These are phyloP conservation scores for Gisinianus flammeolus DNA, from an alignment of 2,888 invertebrate genomes.

Conservation along the genomic window DNA sequence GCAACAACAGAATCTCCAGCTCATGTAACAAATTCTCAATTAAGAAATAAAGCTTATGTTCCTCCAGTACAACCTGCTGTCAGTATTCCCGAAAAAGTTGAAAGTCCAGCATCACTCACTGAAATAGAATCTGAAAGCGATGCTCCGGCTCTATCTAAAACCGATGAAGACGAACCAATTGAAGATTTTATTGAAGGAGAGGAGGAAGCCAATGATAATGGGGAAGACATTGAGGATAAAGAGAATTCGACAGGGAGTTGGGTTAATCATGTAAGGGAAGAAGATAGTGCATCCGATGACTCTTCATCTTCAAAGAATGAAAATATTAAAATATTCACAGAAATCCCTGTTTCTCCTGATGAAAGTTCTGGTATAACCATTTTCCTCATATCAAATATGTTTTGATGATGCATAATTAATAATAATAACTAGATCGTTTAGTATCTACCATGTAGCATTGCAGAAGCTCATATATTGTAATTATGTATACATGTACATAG, in stretches of 20 bases:
- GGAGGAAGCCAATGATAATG: constrained; percentile 5
- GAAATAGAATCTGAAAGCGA: constrained; percentile 29
- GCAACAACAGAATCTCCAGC: constrained; percentile 18
- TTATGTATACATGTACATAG: constrained; percentile 9
- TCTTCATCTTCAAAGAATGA: constrained; percentile 31
- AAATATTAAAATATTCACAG: constrained; percentile 33
- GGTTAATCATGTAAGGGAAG: constrained; percentile 4
- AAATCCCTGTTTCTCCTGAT: constrained; percentile 36
- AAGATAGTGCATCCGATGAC: constrained; percentile 40
- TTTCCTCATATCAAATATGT: background rate
- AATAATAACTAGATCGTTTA: too few species aligned
- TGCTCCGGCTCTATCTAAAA: constrained; percentile 30
- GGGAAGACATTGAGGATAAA: constrained; percentile 35
- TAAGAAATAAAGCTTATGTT: background rate
- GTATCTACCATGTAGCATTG: background rate
- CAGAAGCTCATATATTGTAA: background rate
- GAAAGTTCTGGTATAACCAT: constrained; percentile 33
- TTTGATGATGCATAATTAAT: too few species aligned
- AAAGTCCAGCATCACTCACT: constrained; percentile 24
- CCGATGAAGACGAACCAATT: constrained; percentile 36
- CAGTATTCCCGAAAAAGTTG: background rate
- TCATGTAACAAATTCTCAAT: background rate
- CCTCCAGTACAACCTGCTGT: constrained; percentile 5
- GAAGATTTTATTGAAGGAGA: constrained; percentile 27
- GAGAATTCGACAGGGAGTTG: constrained; percentile 37